Percentiles rank a stretch among this genome's conserved stretches.
phyloP scores from a whole-genome alignment of 2,888 invertebrate species.

The Diarsia rubi region DNA sequence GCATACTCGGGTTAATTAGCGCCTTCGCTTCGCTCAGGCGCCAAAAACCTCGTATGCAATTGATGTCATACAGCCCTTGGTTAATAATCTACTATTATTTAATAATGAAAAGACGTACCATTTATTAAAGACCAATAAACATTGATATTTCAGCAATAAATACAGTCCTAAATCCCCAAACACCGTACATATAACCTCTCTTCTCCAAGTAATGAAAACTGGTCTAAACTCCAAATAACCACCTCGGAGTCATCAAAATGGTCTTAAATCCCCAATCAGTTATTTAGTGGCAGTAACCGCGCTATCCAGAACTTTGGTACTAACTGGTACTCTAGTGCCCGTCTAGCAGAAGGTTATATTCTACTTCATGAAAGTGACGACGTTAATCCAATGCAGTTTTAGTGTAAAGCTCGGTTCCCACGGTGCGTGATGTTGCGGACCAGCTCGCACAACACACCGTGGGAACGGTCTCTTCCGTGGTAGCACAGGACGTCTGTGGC shows the following conservation, averaged over 20 bases:
- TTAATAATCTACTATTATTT: too few relatives aligned
- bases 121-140: background rate
- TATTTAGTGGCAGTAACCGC: constrained; percentile 37
- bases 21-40: too few relatives aligned
- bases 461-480: too few relatives aligned
- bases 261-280: constrained; percentile 30
- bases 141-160: background rate
- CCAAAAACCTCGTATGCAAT: too few relatives aligned
- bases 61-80: too few relatives aligned
- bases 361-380: constrained; percentile 36
- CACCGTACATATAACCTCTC: background rate
- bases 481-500: too few relatives aligned
- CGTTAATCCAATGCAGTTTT: constrained; percentile 24
- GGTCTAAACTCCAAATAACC: constrained; percentile 11
- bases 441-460: too few relatives aligned
- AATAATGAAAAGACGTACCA: background rate
- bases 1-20: too few relatives aligned
- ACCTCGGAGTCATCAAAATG: constrained; percentile 20
- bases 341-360: constrained; percentile 6
- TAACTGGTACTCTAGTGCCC: constrained; percentile 19
- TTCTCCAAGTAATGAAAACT: constrained; percentile 18
- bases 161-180: background rate
- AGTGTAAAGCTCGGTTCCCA: constrained; percentile 4
- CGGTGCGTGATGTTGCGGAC: too few relatives aligned
- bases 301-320: constrained; percentile 17